These are phyloP conservation scores for Diglossa brunneiventris DNA, from an alignment of 2,113 vertebrate genomes.

Conservation along the genomic window DNA sequence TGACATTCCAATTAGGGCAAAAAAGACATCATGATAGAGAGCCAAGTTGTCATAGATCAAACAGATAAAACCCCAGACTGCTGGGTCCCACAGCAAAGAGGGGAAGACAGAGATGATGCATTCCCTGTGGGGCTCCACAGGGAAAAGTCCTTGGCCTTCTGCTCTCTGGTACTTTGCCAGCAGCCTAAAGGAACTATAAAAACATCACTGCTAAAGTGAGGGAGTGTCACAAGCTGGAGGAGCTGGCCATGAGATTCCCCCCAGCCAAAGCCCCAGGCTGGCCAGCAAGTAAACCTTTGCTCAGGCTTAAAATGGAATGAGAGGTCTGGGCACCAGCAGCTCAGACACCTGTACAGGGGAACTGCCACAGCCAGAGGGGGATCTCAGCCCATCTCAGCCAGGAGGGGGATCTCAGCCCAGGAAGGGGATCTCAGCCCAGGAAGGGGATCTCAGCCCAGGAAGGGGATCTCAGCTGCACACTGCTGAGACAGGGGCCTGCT, in stretches of 20 bases:
- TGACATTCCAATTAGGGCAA: not conserved
- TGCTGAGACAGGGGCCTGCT: fast-evolving
- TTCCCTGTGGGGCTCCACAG: fast-evolving
- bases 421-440: too few species aligned
- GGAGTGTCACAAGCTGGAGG: not conserved
- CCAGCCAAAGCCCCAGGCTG: not conserved
- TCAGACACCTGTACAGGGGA: fast-evolving
- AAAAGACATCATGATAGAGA: not conserved
- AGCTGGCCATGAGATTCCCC: not conserved
- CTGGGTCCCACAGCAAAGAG: not conserved
- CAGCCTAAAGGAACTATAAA: not conserved
- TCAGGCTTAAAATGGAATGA: fast-evolving
- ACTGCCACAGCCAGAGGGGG: not conserved
- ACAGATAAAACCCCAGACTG: not conserved
- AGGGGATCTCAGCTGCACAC: not conserved
- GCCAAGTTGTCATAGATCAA: not conserved
- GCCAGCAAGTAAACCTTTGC: not conserved
- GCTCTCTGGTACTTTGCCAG: not conserved
- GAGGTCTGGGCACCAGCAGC: not conserved
- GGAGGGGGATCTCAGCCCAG: too few species aligned
- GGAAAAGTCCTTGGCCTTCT: not conserved
- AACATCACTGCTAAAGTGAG: not conserved
- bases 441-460: too few species aligned
- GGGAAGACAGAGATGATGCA: fast-evolving
- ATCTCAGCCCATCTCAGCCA: too few species aligned